A percentile compares a stretch with the other conserved stretches of the same genome.
Conservation (phyloP, 1,140 invertebrate species). For the Lutraria rhynchaena region DNA sequence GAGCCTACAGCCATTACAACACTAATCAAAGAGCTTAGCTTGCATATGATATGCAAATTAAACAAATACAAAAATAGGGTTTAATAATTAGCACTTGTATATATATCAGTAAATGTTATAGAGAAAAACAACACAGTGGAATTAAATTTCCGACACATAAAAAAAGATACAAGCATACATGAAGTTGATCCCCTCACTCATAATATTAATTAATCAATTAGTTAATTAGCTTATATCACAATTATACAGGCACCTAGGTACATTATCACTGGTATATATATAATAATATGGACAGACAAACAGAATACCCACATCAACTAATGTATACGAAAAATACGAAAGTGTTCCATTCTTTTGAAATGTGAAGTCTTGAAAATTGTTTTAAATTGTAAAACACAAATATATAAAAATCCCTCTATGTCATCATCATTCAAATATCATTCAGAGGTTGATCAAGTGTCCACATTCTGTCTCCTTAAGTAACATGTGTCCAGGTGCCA, state of each 20-base stretch:
- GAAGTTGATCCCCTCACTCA: constrained; percentile 33
- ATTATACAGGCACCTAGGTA: constrained; percentile 47
- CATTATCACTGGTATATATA: constrained; percentile 27
- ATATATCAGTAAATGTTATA: neutral
- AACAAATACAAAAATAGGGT: constrained; percentile 33
- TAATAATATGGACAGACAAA: constrained; percentile 6
- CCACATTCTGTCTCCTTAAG: too few relatives aligned
- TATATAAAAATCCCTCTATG: too few relatives aligned
- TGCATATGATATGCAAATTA: constrained; percentile 6
- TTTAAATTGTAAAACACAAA: too few relatives aligned
- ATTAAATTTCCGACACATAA: constrained; percentile 24
- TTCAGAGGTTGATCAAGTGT: too few relatives aligned
- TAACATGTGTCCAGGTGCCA: too few relatives aligned
- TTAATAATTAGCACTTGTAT: constrained; percentile 30
- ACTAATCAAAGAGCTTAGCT: constrained; percentile 17
- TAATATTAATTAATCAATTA: neutral
- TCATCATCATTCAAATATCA: too few relatives aligned
- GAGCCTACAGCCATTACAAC: too few relatives aligned
- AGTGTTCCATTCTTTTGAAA: too few relatives aligned
- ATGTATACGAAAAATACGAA: too few relatives aligned
- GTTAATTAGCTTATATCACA: constrained; percentile 47
- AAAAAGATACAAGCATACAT: constrained; percentile 22
- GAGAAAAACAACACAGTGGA: neutral
- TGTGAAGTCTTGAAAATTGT: too few relatives aligned
- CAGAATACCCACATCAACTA: too few relatives aligned